Evolutionary conservation across 2,797 vertebrate species (phyloP).

Genomic region (Threskiornis aethiopicus): DNA sequence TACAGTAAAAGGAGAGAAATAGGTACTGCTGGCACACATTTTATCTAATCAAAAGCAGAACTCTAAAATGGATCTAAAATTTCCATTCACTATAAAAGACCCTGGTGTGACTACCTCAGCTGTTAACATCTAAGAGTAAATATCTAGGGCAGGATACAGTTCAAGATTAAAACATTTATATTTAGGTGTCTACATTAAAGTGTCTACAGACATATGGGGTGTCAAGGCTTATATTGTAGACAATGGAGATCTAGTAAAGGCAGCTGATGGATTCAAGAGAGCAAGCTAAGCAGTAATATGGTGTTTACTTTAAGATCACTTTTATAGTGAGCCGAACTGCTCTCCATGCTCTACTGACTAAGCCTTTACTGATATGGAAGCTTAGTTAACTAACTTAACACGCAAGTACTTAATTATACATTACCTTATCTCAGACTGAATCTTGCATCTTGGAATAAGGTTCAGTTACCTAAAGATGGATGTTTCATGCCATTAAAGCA

Average conservation of each 20-base stretch:
- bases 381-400: neutral
- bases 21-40: neutral
- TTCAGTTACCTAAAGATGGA: neutral
- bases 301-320: neutral
- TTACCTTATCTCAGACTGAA: neutral
- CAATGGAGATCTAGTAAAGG: neutral
- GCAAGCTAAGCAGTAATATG: neutral
- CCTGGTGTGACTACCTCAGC: neutral
- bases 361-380: neutral
- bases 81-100: neutral
- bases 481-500: neutral
- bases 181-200: neutral
- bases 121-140: constrained; percentile 8
- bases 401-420: neutral
- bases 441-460: neutral
- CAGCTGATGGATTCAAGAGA: neutral
- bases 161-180: neutral
- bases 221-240: neutral
- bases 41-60: neutral
- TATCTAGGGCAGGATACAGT: neutral
- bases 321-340: neutral
- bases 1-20: neutral
- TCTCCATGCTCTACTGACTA: neutral
- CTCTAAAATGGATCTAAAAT: neutral
- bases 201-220: neutral